Evolutionary conservation across 2,888 invertebrate genomes (phyloP), one percentile per base, ranked within the genome.

Genomic region (Drosophila paracracens): DNA sequence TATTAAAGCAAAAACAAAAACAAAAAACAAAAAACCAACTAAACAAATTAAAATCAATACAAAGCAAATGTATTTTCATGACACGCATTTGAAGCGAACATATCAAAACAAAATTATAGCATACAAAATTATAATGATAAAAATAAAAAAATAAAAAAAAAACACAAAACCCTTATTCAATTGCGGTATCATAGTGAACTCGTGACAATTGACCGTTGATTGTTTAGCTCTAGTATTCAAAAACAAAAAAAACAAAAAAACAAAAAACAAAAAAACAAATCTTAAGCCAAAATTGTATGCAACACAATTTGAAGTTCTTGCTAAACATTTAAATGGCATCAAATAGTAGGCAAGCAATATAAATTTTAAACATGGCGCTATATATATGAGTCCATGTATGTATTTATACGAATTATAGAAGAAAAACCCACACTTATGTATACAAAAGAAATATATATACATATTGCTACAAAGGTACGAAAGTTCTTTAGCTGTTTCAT

Each of bases 31-130:
- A 48, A 48, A 57, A 43, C 7, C 4, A 25, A 46, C 25, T 36
- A 33, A 29, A 51, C 29, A 57, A 52, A 73, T 66, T 38, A n/a
- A 64, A 53, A 76, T 67, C 40, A 62, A 77, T 60, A 69, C 64
- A 79, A 79, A 83, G 71, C 76, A 77, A 86, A 84, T 83, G 86
- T 84, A 87, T 83, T 82, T 85, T 85, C 78, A 85, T 82, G 84
- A 72, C 70, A 87, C 82, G 83, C 83, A 83, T 85, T 85, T 85
- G 82, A 84, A 87, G 84, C 81, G 82, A 85, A 85, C 84, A 85
- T 87, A 85, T 85, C 84, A 85, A 85, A 87, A 79, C 52, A 67
- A 70, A 59, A 76, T 71, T 52, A 71, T 59, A 78, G 56, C 61
- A 38, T 50, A 58, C 29, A 27, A 52, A 66, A 60, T 46, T 53